Evolutionary conservation across 1,140 invertebrate species (phyloP).

Genomic region (Megalopta genalis): DNA sequence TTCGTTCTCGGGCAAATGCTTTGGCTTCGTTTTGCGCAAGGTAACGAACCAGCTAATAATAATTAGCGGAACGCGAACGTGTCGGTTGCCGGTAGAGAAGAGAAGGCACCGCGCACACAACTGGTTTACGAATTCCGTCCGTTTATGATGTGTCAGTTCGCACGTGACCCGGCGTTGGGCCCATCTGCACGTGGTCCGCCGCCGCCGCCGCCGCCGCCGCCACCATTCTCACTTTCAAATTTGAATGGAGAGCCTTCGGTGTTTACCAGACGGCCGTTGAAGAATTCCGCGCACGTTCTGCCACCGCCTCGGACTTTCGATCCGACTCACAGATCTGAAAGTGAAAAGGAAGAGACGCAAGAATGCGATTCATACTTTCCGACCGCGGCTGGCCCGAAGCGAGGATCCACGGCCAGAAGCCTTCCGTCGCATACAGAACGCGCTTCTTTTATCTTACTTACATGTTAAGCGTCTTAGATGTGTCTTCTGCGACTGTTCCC

Average conservation of each 20-base stretch:
- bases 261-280: background rate
- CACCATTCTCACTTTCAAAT: constrained; percentile 36
- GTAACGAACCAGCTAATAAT: no score
- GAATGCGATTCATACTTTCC: constrained; percentile 12
- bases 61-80: no score
- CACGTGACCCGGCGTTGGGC: background rate
- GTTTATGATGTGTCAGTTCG: constrained; percentile 4
- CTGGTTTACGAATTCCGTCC: background rate
- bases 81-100: no score
- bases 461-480: background rate
- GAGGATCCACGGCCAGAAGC: no score
- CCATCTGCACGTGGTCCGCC: background rate
- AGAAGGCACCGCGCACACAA: no score
- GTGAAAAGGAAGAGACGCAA: constrained; percentile 22
- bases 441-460: background rate
- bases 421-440: background rate
- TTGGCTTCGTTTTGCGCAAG: background rate
- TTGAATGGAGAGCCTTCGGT: constrained; percentile 25
- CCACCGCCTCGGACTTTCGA: constrained; percentile 17
- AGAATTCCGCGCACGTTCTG: constrained; percentile 29
- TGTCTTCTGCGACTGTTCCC: no score
- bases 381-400: no score
- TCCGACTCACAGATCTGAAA: constrained; percentile 19
- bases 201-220: background rate
- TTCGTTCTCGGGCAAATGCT: no score